phyloP scores from a whole-genome alignment of 2,888 invertebrate species.

The Perdita meconis region DNA sequence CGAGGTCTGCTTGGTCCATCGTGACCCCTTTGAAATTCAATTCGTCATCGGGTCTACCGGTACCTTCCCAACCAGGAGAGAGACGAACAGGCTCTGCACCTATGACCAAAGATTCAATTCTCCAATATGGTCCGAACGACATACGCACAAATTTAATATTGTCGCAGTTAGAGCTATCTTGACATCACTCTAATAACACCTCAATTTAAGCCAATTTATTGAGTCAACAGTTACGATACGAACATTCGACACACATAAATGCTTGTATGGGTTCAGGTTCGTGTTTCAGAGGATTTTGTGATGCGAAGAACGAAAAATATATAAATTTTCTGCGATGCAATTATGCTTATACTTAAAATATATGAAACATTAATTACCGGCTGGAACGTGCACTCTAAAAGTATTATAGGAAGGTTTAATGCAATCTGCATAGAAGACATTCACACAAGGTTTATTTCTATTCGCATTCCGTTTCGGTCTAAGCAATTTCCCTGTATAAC shows the following conservation, averaged over 20 bases:
- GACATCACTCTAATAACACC: constrained; percentile 36
- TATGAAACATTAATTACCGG: constrained; percentile 63
- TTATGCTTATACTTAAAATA: constrained; percentile 21
- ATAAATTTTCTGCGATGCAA: neutral
- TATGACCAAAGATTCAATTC: constrained; percentile 68
- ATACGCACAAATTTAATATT: constrained; percentile 5
- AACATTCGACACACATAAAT: constrained; percentile 17
- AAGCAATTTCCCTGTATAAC: constrained; percentile 41
- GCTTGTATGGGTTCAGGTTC: constrained; percentile 15
- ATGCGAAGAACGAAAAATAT: neutral
- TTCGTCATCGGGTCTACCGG: constrained; percentile 92
- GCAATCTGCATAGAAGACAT: constrained; percentile 44
- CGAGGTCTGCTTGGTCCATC: constrained; percentile 89
- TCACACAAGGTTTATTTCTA: constrained; percentile 29
- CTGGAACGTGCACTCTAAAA: constrained; percentile 53
- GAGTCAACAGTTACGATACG: constrained; percentile 30
- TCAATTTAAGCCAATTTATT: constrained; percentile 68
- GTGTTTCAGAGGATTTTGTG: neutral
- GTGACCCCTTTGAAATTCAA: constrained; percentile 91
- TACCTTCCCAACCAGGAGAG: constrained; percentile 95
- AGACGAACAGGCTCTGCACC: constrained; percentile 91
- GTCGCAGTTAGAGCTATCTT: constrained; percentile 11
- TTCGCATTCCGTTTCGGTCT: constrained; percentile 31
- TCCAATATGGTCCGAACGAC: neutral
- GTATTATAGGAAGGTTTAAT: constrained; percentile 57